Evolutionary conservation across 2,797 vertebrate species (phyloP).

Genomic region (Sarcophilus harrisii): DNA sequence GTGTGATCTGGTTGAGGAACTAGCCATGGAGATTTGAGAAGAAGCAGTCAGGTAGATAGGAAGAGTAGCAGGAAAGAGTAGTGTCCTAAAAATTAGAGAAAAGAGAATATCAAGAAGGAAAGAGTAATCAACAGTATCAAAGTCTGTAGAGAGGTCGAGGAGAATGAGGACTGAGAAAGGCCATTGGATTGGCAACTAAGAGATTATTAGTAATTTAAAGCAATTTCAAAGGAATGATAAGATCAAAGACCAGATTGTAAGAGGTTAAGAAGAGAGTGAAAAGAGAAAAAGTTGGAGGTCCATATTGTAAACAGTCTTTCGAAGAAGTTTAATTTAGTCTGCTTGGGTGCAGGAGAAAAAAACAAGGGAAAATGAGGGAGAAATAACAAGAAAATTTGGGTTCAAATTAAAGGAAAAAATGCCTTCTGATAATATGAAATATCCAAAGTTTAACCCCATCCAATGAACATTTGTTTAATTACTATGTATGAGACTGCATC

Average conservation of each 20-base stretch:
- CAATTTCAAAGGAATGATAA: not conserved
- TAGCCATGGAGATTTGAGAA: not conserved
- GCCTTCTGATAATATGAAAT: not conserved
- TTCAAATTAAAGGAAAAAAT: slow-evolving; percentile 11
- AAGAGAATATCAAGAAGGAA: not conserved
- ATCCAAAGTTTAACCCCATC: slow-evolving; percentile 5
- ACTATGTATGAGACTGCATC: not conserved
- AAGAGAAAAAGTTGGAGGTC: not conserved
- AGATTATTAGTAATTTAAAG: not conserved
- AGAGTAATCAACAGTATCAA: not conserved
- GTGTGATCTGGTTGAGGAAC: not conserved
- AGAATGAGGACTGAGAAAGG: not conserved
- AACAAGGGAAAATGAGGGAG: not conserved
- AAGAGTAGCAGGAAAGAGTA: not conserved
- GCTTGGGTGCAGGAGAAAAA: not conserved
- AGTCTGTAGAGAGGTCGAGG: not conserved
- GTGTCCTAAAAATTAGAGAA: not conserved
- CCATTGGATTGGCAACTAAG: not conserved
- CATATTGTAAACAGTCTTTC: not conserved
- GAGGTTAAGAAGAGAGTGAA: not conserved
- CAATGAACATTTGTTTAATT: not conserved
- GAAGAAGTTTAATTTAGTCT: not conserved
- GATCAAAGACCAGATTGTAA: not conserved
- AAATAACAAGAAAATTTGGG: not conserved
- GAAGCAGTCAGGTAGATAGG: not conserved